Percentiles rank a stretch among this genome's conserved stretches.
These are phyloP conservation scores for Lithobates pipiens DNA, from an alignment of 2,797 vertebrate species.

Conservation along the genomic window DNA sequence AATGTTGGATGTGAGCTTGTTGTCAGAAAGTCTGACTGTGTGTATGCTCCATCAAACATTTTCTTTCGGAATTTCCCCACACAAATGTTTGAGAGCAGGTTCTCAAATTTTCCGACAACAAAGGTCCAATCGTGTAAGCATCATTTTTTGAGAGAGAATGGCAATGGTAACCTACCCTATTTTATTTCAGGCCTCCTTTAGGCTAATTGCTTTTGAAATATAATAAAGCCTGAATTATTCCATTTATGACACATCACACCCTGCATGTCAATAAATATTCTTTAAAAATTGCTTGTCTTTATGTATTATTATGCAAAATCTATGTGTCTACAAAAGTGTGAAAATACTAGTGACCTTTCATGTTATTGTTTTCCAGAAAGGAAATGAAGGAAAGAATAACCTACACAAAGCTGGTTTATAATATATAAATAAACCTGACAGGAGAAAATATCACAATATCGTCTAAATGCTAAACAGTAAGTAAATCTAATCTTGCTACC, in stretches of 20 bases:
- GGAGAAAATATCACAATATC: constrained; percentile 43
- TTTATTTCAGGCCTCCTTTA: too few species aligned
- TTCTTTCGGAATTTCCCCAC: too few species aligned
- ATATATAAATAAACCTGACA: constrained; percentile 20
- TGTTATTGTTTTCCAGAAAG: constrained; percentile 20
- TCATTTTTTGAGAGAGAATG: too few species aligned
- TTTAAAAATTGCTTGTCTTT: constrained; percentile 16
- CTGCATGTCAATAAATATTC: background rate
- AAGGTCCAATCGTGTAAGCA: too few species aligned
- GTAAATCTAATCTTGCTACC: constrained; percentile 44
- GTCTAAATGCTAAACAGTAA: constrained; percentile 60
- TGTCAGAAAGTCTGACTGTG: too few species aligned
- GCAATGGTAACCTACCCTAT: too few species aligned
- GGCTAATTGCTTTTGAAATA: background rate
- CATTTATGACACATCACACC: constrained; percentile 1
- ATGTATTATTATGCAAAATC: constrained; percentile 30
- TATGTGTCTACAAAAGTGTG: constrained; percentile 40
- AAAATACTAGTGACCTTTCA: constrained; percentile 52
- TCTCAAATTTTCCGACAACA: too few species aligned
- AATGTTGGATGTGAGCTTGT: too few species aligned
- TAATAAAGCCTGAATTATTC: constrained; percentile 15
- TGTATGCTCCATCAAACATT: too few species aligned
- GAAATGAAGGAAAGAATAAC: constrained; percentile 33
- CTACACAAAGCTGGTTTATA: constrained; percentile 12
- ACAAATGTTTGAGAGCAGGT: too few species aligned